Conservation (phyloP, 2,797 vertebrate species). For the Xenentodon cancila region DNA sequence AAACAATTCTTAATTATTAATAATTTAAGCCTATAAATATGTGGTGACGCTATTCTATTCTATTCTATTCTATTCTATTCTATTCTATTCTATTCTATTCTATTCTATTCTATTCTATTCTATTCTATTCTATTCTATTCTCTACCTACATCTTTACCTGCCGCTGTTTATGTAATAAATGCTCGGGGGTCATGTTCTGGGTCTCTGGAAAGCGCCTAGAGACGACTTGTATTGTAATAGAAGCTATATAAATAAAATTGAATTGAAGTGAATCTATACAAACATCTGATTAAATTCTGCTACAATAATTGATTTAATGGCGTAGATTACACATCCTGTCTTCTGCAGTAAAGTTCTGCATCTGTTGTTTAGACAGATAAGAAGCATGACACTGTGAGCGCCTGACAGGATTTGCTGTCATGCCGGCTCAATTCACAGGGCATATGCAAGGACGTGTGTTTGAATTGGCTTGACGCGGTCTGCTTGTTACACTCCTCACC, state of each 20-base stretch:
- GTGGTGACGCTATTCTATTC: background rate
- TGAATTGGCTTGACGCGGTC: constrained; percentile 34
- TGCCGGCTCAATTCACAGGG: constrained; percentile 40
- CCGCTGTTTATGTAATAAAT: too few species aligned
- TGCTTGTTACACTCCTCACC: constrained; percentile 55
- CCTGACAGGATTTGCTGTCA: constrained; percentile 57
- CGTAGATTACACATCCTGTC: constrained; percentile 49
- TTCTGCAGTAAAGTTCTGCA: constrained; percentile 27
- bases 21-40: too few species aligned
- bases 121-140: background rate
- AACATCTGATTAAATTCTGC: constrained; percentile 24
- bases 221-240: too few species aligned
- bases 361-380: constrained; percentile 59
- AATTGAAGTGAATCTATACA: background rate
- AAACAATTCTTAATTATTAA: too few species aligned
- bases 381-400: constrained; percentile 33
- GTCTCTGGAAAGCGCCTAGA: too few species aligned
- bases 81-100: constrained; percentile 13
- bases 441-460: constrained; percentile 30
- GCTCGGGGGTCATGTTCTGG: too few species aligned
- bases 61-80: constrained; percentile 3
- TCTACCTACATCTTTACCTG: too few species aligned
- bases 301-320: constrained; percentile 45
- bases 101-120: background rate
- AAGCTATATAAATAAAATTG: too few species aligned